These are phyloP conservation scores for Sinocyclocheilus anophthalmus DNA, from an alignment of 2,113 vertebrate species.

Conservation along the genomic window DNA sequence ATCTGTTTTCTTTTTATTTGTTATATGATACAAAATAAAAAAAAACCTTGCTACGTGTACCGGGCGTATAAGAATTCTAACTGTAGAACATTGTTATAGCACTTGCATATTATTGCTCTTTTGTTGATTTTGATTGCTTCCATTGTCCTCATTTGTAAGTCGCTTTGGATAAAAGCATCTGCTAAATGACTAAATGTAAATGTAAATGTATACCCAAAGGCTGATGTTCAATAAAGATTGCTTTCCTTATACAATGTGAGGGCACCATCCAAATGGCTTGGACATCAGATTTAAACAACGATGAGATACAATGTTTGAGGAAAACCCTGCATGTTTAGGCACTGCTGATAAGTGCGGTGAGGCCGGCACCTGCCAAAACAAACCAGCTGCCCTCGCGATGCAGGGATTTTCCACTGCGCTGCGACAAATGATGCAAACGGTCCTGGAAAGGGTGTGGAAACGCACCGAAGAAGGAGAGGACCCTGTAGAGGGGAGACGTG, in stretches of 20 bases:
- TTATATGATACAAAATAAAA: no score
- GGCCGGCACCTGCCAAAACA: constrained; percentile 73
- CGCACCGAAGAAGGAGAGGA: constrained; percentile 83
- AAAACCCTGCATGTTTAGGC: constrained; percentile 29
- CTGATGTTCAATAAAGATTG: not conserved
- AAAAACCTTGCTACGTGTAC: no score
- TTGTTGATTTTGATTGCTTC: no score
- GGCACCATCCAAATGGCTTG: constrained; percentile 2
- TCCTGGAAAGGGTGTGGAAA: constrained; percentile 64
- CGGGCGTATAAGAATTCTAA: no score
- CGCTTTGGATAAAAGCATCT: no score
- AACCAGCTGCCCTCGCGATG: constrained; percentile 58
- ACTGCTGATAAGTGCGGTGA: constrained; percentile 68
- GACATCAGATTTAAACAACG: constrained; percentile 9
- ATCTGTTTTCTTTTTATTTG: no score
- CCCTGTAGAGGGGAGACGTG: constrained; percentile 58
- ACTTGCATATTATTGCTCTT: no score
- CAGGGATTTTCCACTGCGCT: constrained; percentile 76
- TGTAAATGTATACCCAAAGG: not conserved
- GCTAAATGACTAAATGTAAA: no score
- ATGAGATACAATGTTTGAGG: constrained; percentile 1
- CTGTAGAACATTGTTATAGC: no score
- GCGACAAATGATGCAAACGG: constrained; percentile 57
- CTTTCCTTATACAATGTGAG: not conserved
- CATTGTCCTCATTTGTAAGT: no score